Conservation (phyloP, 2,888 invertebrate species). For the Eudasyphora cyanicolor region DNA sequence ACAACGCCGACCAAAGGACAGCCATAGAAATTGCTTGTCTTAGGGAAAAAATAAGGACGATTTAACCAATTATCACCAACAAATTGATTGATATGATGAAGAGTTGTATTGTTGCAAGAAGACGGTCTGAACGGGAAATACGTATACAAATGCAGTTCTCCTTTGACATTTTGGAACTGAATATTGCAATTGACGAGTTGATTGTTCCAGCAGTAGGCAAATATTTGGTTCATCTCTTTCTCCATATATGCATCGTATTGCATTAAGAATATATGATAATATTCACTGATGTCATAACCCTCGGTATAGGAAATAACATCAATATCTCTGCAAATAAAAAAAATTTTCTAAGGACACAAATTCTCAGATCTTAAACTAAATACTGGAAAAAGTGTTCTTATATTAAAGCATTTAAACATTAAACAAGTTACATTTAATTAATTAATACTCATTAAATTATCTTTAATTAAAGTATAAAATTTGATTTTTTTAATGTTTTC, state of each 20-base stretch:
- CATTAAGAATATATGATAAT: conserved; percentile 72
- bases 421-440: too few relatives aligned
- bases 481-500: background rate
- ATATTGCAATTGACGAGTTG: conserved; percentile 61
- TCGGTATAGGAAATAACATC: conserved; percentile 68
- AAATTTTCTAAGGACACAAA: background rate
- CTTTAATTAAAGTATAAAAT: too few relatives aligned
- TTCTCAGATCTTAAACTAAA: background rate
- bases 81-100: conserved; percentile 28
- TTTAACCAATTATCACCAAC: conserved; percentile 15
- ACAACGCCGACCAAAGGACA: conserved; percentile 69
- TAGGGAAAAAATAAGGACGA: conserved; percentile 69
- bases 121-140: conserved; percentile 55
- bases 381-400: background rate
- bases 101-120: conserved; percentile 21
- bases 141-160: conserved; percentile 50
- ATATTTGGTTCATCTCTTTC: conserved; percentile 61
- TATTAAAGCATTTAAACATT: too few relatives aligned
- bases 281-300: conserved; percentile 71
- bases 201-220: conserved; percentile 61
- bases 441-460: too few relatives aligned
- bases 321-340: conserved; percentile 58
- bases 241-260: conserved; percentile 67
- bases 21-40: conserved; percentile 70
- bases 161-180: conserved; percentile 31